These are phyloP conservation scores for Aptenodytes forsteri DNA, from an alignment of 2,113 vertebrate species.

Conservation along the genomic window DNA sequence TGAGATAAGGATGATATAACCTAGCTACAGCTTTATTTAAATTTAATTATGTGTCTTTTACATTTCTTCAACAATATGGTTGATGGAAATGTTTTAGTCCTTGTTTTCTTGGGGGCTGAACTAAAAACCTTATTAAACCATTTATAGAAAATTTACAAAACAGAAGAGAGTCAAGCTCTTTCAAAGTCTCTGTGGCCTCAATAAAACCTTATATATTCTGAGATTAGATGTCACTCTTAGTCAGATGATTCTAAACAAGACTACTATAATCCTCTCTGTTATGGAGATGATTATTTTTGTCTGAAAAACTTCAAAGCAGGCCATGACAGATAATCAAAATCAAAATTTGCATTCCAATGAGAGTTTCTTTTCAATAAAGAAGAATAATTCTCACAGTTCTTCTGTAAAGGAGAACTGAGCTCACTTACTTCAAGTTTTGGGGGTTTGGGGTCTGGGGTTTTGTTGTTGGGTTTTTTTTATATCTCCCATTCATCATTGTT, in stretches of 20 bases:
- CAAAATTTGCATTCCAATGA: constrained; percentile 85
- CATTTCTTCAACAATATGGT: constrained; percentile 51
- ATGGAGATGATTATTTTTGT: constrained; percentile 85
- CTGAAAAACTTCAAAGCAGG: constrained; percentile 85
- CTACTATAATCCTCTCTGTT: constrained; percentile 83
- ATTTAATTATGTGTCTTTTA: constrained; percentile 69
- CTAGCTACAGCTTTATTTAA: constrained; percentile 70
- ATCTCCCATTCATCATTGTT: background rate
- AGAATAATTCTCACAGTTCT: constrained; percentile 75
- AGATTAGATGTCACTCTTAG: constrained; percentile 83
- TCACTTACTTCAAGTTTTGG: constrained; percentile 8
- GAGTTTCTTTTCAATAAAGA: constrained; percentile 73
- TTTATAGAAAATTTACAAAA: constrained; percentile 80
- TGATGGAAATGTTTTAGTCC: constrained; percentile 63
- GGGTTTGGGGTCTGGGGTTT: background rate
- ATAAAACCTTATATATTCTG: constrained; percentile 77
- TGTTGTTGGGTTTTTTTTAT: background rate
- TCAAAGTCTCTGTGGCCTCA: constrained; percentile 74
- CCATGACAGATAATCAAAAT: constrained; percentile 84
- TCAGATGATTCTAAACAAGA: constrained; percentile 82
- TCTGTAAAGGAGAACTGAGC: constrained; percentile 56
- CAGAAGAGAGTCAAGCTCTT: constrained; percentile 67
- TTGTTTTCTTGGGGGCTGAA: constrained; percentile 60
- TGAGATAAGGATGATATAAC: constrained; percentile 61
- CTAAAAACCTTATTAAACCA: constrained; percentile 78